Evolutionary conservation across 1,140 invertebrate genomes (phyloP).

Genomic region (Holcopasites calliopsidis): DNA sequence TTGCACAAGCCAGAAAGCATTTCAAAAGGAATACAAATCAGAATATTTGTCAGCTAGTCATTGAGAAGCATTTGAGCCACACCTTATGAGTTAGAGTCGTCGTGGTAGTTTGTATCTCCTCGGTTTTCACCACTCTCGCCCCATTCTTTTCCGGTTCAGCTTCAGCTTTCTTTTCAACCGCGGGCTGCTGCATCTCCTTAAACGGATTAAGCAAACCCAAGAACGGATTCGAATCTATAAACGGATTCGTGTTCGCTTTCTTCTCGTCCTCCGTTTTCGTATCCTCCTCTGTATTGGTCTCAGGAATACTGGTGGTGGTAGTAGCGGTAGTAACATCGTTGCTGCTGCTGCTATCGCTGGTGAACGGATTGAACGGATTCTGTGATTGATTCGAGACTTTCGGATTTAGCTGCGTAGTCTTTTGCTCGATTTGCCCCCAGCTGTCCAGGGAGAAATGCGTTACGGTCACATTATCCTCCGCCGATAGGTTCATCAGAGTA

Average conservation of each 20-base stretch:
- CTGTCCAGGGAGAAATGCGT: constrained; percentile 78
- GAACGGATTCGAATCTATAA: constrained; percentile 81
- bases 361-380: constrained; percentile 78
- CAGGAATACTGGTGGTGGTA: constrained; percentile 50
- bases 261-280: constrained; percentile 69
- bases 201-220: constrained; percentile 76
- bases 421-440: constrained; percentile 78
- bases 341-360: constrained; percentile 52
- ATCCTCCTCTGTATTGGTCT: constrained; percentile 55
- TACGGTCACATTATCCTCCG: constrained; percentile 76
- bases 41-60: constrained; percentile 19
- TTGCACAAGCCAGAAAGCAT: constrained; percentile 20
- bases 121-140: constrained; percentile 72
- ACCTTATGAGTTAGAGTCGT: constrained; percentile 75
- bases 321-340: constrained; percentile 49
- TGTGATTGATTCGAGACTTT: constrained; percentile 74
- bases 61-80: constrained; percentile 55
- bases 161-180: constrained; percentile 62
- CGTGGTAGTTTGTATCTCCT: constrained; percentile 74
- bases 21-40: constrained; percentile 26
- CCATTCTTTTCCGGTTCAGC: constrained; percentile 59
- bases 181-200: constrained; percentile 67
- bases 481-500: constrained; percentile 61
- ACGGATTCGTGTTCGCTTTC: constrained; percentile 80
- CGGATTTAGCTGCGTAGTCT: constrained; percentile 74